Evolutionary conservation across 2,113 vertebrate genomes (phyloP).

Genomic region (Scortum barcoo): DNA sequence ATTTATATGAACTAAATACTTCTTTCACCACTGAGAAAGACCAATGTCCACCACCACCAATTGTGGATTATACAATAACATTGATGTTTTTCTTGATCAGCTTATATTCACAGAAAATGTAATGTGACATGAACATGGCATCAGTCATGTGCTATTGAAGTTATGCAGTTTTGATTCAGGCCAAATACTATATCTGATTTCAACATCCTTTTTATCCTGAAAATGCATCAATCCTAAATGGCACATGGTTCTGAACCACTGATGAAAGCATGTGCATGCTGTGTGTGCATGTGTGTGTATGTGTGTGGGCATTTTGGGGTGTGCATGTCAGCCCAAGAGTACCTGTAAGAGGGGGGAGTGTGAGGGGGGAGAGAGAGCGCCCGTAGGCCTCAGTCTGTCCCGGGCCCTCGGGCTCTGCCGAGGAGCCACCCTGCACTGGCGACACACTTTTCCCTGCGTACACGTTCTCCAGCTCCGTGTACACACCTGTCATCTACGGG

Average conservation of each 20-base stretch:
- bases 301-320: constrained; percentile 8
- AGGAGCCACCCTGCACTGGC: constrained; percentile 78
- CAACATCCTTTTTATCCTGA: not conserved
- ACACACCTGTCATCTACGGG: constrained; percentile 95
- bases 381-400: constrained; percentile 84
- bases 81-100: not conserved
- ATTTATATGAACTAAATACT: too few species aligned
- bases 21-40: not conserved
- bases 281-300: not conserved
- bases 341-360: constrained; percentile 83
- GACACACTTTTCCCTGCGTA: constrained; percentile 87
- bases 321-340: constrained; percentile 61
- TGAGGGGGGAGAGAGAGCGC: constrained; percentile 84
- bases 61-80: not conserved
- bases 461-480: constrained; percentile 92
- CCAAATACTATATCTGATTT: not conserved
- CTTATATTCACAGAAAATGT: not conserved
- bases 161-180: not conserved
- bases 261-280: constrained; percentile 27
- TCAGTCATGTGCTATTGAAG: constrained; percentile 28
- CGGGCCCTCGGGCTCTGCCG: constrained; percentile 83
- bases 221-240: not conserved
- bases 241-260: constrained; percentile 10
- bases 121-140: constrained; percentile 33
- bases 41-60: too few species aligned